Evolutionary conservation across 1,140 invertebrate genomes (phyloP).

Genomic region (Ericerus pela): DNA sequence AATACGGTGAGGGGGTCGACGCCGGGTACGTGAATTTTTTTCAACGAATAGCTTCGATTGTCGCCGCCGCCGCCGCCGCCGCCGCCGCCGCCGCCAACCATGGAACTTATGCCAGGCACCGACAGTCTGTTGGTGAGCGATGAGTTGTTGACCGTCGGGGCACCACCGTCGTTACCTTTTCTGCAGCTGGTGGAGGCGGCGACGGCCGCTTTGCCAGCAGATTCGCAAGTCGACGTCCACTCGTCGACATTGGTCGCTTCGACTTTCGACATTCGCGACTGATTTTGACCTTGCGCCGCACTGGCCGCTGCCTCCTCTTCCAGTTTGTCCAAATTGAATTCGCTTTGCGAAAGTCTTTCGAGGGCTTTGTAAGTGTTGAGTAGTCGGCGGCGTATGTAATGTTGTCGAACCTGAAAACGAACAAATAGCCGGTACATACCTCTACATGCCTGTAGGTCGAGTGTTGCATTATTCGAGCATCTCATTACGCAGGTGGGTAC

Average conservation of each 20-base stretch:
- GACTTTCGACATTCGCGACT: neutral
- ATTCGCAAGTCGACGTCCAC: neutral
- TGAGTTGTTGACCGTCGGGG: neutral
- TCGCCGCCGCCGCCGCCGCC: slow-evolving; percentile 2
- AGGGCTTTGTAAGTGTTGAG: slow-evolving; percentile 66
- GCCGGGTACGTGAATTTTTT: slow-evolving; percentile 19
- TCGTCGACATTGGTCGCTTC: neutral
- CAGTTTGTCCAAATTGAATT: slow-evolving; percentile 60
- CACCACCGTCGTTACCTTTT: slow-evolving; percentile 8
- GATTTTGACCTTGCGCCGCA: slow-evolving; percentile 23
- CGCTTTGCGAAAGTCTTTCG: slow-evolving; percentile 62
- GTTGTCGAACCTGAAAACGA: slow-evolving; percentile 44
- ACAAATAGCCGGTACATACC: no score
- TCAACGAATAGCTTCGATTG: no score
- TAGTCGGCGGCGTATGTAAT: slow-evolving; percentile 54
- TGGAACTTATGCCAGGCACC: neutral
- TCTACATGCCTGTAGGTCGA: no score
- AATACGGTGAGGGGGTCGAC: slow-evolving; percentile 44
- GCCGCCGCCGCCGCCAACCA: slow-evolving; percentile 4
- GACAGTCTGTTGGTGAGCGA: neutral
- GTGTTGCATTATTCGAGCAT: no score
- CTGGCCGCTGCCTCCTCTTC: slow-evolving; percentile 41
- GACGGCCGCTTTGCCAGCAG: neutral
- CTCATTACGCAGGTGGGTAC: no score
- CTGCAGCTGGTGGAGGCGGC: neutral